phyloP scores from a whole-genome alignment of 2,888 invertebrate species.

The Drosophila neutralis region DNA sequence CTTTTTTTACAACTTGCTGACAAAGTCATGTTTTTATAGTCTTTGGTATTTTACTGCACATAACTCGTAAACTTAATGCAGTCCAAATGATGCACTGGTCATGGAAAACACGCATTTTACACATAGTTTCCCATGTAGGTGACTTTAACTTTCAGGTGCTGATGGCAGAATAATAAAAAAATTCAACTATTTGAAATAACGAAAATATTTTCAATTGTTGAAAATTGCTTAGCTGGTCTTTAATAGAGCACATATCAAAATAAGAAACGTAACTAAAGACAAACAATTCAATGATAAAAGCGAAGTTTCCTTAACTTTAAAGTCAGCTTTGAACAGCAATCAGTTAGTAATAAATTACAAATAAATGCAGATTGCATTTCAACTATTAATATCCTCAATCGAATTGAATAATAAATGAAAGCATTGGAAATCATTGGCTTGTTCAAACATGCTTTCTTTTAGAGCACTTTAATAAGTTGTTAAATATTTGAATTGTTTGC shows the following conservation, averaged over 20 bases:
- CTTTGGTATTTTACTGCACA: constrained; percentile 32
- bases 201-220: constrained; percentile 6
- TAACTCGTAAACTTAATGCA: constrained; percentile 51
- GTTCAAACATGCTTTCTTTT: not conserved
- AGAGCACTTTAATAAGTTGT: not conserved
- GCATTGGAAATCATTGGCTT: not conserved
- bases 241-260: not conserved
- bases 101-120: constrained; percentile 22
- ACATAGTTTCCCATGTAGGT: constrained; percentile 13
- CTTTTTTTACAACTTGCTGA: constrained; percentile 63
- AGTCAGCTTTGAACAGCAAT: not conserved
- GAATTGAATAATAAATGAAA: not conserved
- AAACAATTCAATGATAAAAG: not conserved
- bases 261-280: not conserved
- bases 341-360: not conserved
- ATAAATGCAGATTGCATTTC: not conserved
- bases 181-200: not conserved
- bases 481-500: not conserved
- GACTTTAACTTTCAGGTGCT: constrained; percentile 14
- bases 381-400: not conserved
- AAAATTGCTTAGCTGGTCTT: not conserved
- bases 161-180: not conserved
- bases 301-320: not conserved
- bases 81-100: constrained; percentile 22
- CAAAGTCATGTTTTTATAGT: constrained; percentile 50